These are phyloP conservation scores for Pomacea canaliculata DNA, from an alignment of 2,888 invertebrate species.

Conservation along the genomic window DNA sequence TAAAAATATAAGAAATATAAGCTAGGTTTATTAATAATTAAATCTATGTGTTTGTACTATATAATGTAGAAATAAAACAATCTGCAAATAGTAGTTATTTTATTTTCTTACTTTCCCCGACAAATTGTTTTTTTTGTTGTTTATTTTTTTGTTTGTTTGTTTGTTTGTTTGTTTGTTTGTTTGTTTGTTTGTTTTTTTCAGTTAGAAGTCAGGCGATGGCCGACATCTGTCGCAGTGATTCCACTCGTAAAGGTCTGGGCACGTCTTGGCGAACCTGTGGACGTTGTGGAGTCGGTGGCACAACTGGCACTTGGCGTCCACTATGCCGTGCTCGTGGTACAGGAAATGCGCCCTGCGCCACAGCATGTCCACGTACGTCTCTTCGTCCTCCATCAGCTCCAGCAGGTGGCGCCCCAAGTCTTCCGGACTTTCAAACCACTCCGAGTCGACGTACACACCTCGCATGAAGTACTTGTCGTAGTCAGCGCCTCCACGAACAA, in stretches of 20 bases:
- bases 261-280: not conserved
- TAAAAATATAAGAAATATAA: no score
- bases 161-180: no score
- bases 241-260: slow-evolving; percentile 9
- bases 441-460: slow-evolving; percentile 21
- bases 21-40: no score
- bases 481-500: slow-evolving; percentile 32
- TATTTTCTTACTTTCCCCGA: no score
- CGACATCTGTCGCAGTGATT: not conserved
- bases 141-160: no score
- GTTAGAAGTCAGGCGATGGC: not conserved
- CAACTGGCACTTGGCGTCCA: slow-evolving; percentile 9
- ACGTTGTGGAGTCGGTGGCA: slow-evolving; percentile 3
- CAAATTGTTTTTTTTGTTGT: no score
- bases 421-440: slow-evolving; percentile 12
- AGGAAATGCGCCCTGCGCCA: slow-evolving; percentile 7
- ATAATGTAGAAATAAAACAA: no score
- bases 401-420: slow-evolving; percentile 23
- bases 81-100: no score
- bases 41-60: no score
- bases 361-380: slow-evolving; percentile 3
- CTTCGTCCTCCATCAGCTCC: slow-evolving; percentile 3
- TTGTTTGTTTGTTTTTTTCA: no score
- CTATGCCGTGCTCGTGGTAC: slow-evolving; percentile 5
- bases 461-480: slow-evolving; percentile 26